Conservation (phyloP, 2,113 vertebrate species). For the Zosterops pallidus region DNA sequence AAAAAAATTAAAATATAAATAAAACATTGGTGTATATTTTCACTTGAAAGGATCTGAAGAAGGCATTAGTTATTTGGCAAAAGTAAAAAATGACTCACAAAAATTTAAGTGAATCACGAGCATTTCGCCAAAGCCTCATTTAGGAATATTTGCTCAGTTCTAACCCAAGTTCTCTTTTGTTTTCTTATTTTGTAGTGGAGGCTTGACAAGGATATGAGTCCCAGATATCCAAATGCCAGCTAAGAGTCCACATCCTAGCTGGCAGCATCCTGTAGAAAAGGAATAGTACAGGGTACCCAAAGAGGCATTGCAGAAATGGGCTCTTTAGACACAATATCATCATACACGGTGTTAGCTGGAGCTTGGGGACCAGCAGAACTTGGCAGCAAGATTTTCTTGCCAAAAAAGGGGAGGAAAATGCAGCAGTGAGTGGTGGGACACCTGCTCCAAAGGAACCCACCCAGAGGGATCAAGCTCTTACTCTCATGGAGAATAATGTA, state of each 20-base stretch:
- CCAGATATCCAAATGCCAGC: neutral
- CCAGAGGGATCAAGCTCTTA: fast-evolving
- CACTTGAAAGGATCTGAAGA: neutral
- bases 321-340: neutral
- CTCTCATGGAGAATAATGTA: fast-evolving
- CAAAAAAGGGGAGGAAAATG: neutral
- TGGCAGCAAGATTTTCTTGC: neutral
- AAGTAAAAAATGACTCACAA: neutral
- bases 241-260: neutral
- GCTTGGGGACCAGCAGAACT: neutral
- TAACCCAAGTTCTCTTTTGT: neutral
- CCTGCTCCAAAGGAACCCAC: neutral
- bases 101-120: neutral
- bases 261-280: neutral
- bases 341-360: fast-evolving
- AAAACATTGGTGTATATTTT: neutral
- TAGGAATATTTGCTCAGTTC: neutral
- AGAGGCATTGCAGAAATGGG: neutral
- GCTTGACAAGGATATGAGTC: neutral
- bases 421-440: neutral
- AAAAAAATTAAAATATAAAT: neutral
- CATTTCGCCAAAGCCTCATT: neutral
- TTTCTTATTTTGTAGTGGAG: neutral
- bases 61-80: neutral
- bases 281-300: neutral